These are phyloP conservation scores for Ophiothrix spiculata DNA, from an alignment of 35 echinoderm and acorn worm species.

Conservation along the genomic window DNA sequence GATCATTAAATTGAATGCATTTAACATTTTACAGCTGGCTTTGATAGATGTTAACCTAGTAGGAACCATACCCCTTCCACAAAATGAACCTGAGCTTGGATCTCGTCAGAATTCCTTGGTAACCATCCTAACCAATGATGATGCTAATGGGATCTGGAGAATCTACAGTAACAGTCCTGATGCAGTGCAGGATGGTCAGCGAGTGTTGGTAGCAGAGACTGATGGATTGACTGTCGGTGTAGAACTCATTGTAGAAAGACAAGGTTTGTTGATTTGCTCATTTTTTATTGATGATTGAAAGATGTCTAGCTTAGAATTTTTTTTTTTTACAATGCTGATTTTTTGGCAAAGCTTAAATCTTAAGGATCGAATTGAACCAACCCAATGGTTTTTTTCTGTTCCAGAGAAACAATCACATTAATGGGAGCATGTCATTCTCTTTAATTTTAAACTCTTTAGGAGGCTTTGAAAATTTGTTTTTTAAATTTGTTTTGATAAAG, in stretches of 20 bases:
- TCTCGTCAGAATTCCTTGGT: constrained; percentile 26
- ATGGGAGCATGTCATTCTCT: no score
- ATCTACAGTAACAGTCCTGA: constrained; percentile 96
- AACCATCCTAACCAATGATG: constrained; percentile 80
- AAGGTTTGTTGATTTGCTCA: constrained; percentile 37
- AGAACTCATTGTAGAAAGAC: constrained; percentile 88
- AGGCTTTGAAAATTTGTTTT: no score
- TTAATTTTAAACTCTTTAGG: no score
- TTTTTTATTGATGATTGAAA: no score
- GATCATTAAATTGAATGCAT: no score
- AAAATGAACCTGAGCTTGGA: constrained; percentile 71
- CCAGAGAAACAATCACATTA: no score
- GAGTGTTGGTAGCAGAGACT: constrained; percentile 63
- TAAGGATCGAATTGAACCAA: no score
- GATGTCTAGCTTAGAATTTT: no score
- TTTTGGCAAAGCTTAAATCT: no score
- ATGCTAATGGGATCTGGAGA: constrained; percentile 95
- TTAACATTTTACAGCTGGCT: constrained; percentile 72
- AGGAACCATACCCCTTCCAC: constrained; percentile 37
- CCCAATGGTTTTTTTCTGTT: no score
- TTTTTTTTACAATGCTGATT: no score
- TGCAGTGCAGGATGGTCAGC: constrained; percentile 35
- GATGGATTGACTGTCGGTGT: constrained; percentile 82
- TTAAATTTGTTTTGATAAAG: no score
- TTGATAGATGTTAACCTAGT: constrained; percentile 62